A percentile compares a stretch with the other conserved stretches of the same genome.
Conservation (phyloP, 2,888 invertebrate species). For the Leptinotarsa haldemani region DNA sequence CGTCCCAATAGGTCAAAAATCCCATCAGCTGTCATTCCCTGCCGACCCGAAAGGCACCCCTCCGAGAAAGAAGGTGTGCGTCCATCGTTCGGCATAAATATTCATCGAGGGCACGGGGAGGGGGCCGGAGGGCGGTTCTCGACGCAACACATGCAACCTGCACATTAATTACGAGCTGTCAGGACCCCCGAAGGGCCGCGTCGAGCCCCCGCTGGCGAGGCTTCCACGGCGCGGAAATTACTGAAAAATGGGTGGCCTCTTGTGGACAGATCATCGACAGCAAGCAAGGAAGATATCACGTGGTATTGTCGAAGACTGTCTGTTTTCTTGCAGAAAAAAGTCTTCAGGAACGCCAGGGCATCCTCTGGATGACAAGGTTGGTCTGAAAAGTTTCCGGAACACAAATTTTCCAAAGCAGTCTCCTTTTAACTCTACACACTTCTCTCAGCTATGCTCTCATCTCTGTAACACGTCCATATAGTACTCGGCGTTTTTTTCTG, state of each 20-base stretch:
- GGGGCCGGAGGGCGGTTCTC: conserved; percentile 57
- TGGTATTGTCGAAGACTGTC: too few relatives aligned
- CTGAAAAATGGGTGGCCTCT: conserved; percentile 38
- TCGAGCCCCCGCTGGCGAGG: conserved; percentile 31
- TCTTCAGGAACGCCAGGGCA: too few relatives aligned
- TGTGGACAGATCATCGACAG: not conserved
- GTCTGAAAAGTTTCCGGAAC: too few relatives aligned
- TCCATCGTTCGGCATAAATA: conserved; percentile 46
- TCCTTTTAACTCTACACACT: too few relatives aligned
- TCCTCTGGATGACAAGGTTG: too few relatives aligned
- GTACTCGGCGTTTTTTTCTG: too few relatives aligned
- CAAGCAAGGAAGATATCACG: not conserved
- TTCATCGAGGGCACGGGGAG: conserved; percentile 49
- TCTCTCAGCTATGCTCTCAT: too few relatives aligned
- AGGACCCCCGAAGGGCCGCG: conserved; percentile 37
- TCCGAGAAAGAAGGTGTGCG: conserved; percentile 15
- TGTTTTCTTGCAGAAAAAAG: too few relatives aligned
- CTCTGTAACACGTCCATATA: too few relatives aligned
- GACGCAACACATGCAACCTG: conserved; percentile 44
- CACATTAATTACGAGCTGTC: conserved; percentile 43
- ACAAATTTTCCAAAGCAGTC: too few relatives aligned
- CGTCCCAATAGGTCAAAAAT: conserved; percentile 12
- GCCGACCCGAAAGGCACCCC: not conserved
- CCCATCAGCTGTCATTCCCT: conserved; percentile 20
- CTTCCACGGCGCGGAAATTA: conserved; percentile 34